Evolutionary conservation across 2,113 vertebrate species (phyloP), one percentile per base, ranked within the genome.

Genomic region (Anolis sagrei): DNA sequence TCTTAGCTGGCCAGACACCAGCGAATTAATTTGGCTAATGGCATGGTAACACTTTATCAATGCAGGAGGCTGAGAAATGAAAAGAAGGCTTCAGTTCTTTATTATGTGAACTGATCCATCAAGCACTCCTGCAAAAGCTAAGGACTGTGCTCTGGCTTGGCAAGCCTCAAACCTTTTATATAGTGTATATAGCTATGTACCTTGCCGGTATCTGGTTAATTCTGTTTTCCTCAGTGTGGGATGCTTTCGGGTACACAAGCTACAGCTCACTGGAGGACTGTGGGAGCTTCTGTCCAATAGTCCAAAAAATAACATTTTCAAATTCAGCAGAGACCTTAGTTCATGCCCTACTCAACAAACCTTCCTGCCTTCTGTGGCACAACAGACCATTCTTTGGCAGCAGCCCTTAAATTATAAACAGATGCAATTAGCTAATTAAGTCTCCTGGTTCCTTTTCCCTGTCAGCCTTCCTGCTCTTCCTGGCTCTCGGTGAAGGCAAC

Each of bases 1-100:
- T 44, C 8, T 23, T 74, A 29, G 66, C 68, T 73, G 68, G 76
- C 44, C 44, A 51, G 32, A 32, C 44, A 80, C 25, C 82, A 66
- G 58, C 44, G 29, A 75, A 88, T 88, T 80, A 23, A 88, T 88
- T 79, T 80, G 76, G 81, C 76, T 84, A 79, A 79, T 88, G 68
- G 69, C 34, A 51, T 49, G 44, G 76, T 36, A 74, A 79, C 1
- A 4, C 64, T 76, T 75, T 79, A 73, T 80, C 61, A 70, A 74
- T 66, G 36, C 21, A 51, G 69, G 68, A 85, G 49, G 76, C 29
- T 8, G 76, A 73, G n/a, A 51, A 61, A 39, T 48, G 51, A 73
- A 58, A 49, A 61, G 25, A 34, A 74, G 7, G 68, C 36, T 86
- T 86, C 2, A 29, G 29, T 64, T 74, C 58, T 34, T 66, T 49